Percentiles rank a stretch among this genome's conserved stretches.
Evolutionary conservation across 2,113 vertebrate genomes (phyloP).

Genomic region (Eurypyga helias): DNA sequence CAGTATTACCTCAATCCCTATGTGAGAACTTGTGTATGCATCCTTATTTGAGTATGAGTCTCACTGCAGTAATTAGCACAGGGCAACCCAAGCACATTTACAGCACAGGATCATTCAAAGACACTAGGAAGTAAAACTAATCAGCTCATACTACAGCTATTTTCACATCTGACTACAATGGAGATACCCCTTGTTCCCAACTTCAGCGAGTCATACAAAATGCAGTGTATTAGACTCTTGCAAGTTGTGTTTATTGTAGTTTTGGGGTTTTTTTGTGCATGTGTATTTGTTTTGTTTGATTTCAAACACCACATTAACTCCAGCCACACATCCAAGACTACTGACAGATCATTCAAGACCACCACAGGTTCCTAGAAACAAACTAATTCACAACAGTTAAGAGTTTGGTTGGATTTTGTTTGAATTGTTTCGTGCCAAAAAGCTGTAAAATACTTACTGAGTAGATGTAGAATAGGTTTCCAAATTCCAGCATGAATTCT

Average conservation of each 20-base stretch:
- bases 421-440: not conserved
- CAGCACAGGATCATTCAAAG: not conserved
- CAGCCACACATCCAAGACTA: not conserved
- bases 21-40: not conserved
- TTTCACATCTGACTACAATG: not conserved
- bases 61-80: not conserved
- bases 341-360: not conserved
- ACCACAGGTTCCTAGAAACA: not conserved
- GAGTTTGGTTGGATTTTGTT: not conserved
- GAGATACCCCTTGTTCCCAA: not conserved
- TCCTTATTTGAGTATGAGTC: not conserved
- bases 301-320: not conserved
- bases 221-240: rapidly evolving
- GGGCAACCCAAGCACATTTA: not conserved
- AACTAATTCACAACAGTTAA: not conserved
- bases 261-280: no score
- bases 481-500: not conserved
- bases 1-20: not conserved
- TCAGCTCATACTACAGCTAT: not conserved
- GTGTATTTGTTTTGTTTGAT: not conserved
- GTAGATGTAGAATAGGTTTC: not conserved
- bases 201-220: not conserved
- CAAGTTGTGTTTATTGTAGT: not conserved
- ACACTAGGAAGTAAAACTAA: not conserved
- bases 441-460: not conserved